Base-by-base conservation (phyloP, 2,797 vertebrate genomes). In the Florisuga fusca region DNA sequence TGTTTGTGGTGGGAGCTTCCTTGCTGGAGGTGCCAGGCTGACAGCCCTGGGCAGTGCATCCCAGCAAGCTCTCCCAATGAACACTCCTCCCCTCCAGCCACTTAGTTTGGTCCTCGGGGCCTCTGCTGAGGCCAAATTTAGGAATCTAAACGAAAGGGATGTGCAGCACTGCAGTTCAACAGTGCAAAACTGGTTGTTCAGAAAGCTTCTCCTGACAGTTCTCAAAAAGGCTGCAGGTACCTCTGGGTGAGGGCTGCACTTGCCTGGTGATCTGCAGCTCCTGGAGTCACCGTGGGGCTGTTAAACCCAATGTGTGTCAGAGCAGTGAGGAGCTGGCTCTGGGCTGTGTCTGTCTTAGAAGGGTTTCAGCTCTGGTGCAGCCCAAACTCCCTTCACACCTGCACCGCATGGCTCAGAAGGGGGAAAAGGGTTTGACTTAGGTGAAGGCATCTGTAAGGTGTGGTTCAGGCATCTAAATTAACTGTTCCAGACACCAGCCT, bases 211-310 rank as follows among this genome's bases (percentile, higher is more conserved):
- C 38, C 51, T 63, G 68, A n/a, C 51, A 54, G 27, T 66, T 84
- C 16, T 69, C 45, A 55, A 18, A 34, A 61, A 85, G 41, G 20
- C 17, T 58, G 9, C 36, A 38, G 75, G 55, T 84, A 80, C 33
- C 36, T 67, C 33, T 57, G 19, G 5, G 38, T 23, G 76, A 59
- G 0, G 6, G 67, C 78, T 68, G 64, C 0, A 0, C 68, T 88
- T 88, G 55, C n/a, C 3, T 41, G 0, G 0, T 34, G 31, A 55
- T 77, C 78, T 62, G 50, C 68, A 54, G 68, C 38, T 93, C 0
- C 0, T 36, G 36, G 78, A 54, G 77, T 46, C 1, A 1, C 82
- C n/a, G 3, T 0, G 0, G 68, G 41, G n/a, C 41, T 90, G 58
- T 93, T 90, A 86, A 81, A 67, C 18, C 22, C 13, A 87, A 68